Percentiles rank a stretch among this genome's conserved stretches.
Evolutionary conservation across 2,113 vertebrate genomes (phyloP).

Genomic region (Talpa occidentalis): DNA sequence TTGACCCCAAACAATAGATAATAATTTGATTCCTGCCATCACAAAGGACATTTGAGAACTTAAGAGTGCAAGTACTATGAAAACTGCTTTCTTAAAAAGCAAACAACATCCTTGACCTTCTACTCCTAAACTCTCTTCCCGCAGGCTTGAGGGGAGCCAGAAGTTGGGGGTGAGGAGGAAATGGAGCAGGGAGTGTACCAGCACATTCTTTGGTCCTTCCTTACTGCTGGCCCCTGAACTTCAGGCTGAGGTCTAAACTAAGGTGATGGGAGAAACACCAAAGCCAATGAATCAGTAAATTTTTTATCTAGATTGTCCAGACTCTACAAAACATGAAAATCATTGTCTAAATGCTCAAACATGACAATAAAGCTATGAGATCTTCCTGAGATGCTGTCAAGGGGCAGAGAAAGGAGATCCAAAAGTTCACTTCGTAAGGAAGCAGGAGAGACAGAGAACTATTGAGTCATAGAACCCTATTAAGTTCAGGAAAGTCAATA

Average conservation of each 20-base stretch:
- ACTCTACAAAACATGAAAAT: not conserved
- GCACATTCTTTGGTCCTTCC: not conserved
- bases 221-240: not conserved
- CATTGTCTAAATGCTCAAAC: not conserved
- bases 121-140: not conserved
- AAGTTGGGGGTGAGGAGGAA: not conserved
- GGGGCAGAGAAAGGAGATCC: not conserved
- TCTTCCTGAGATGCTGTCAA: not conserved
- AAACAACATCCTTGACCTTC: not conserved
- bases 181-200: not conserved
- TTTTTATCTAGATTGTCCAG: not conserved
- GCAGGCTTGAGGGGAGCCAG: not conserved
- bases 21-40: not conserved
- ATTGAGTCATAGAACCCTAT: not conserved
- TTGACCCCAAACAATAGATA: not conserved
- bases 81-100: not conserved
- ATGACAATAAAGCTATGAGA: not conserved
- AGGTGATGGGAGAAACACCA: not conserved
- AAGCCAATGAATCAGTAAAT: not conserved
- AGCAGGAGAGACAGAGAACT: not conserved
- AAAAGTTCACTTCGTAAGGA: not conserved
- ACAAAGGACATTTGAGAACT: not conserved
- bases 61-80: not conserved
- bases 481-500: not conserved
- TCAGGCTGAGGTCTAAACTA: not conserved